These are phyloP conservation scores for Lateolabrax maculatus DNA, from an alignment of 2,797 vertebrate species.

Conservation along the genomic window DNA sequence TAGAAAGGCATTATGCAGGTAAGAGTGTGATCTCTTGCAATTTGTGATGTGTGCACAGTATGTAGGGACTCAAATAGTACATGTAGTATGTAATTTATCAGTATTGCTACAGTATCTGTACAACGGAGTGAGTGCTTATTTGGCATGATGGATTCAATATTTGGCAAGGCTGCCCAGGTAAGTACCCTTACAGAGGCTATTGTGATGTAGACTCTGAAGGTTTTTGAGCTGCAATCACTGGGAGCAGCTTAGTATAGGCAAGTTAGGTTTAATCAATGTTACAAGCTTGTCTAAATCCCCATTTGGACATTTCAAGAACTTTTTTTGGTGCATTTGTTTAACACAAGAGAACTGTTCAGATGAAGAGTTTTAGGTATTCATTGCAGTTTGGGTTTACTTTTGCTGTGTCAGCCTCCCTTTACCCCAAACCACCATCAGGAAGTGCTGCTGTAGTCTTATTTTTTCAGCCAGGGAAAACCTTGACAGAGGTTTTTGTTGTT, in stretches of 20 bases:
- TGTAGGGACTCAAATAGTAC: background rate
- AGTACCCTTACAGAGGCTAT: background rate
- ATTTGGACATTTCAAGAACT: background rate
- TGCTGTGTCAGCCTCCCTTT: constrained; percentile 28
- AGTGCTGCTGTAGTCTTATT: constrained; percentile 3
- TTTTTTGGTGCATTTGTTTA: constrained; percentile 10
- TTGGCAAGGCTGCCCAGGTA: no score
- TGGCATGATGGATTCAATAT: background rate
- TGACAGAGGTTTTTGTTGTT: constrained; percentile 11
- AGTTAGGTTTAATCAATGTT: background rate
- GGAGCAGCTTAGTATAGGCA: background rate
- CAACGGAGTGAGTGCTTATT: background rate
- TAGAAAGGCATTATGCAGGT: background rate
- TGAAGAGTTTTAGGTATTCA: background rate
- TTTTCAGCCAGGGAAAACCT: background rate
- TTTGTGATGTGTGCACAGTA: background rate
- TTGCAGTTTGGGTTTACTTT: constrained; percentile 15
- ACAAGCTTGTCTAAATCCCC: constrained; percentile 1
- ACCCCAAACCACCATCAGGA: constrained; percentile 10
- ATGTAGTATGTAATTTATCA: background rate
- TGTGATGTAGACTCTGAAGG: background rate
- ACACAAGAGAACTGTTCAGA: background rate
- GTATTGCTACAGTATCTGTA: background rate
- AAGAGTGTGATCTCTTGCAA: background rate
- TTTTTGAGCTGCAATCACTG: background rate